Evolutionary conservation across 2,888 invertebrate genomes (phyloP), one percentile per base, ranked within the genome.

Genomic region (Trichopoda pennipes): DNA sequence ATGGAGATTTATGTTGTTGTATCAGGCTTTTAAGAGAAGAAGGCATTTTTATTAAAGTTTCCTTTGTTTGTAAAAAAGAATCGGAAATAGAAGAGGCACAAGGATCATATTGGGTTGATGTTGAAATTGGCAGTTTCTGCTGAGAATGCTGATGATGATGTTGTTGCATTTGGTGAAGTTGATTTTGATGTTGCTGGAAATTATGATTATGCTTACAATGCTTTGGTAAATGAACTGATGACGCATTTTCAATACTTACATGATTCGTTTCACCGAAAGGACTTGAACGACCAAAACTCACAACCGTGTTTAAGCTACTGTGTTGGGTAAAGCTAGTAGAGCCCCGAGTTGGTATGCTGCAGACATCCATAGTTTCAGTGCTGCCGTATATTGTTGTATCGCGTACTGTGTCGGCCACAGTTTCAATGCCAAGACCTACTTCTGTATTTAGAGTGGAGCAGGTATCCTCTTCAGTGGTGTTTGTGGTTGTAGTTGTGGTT

Each of bases 401-500:
- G 53, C 68, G 69, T 83, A 81, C 53, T n/a, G n/a, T n/a, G 38
- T 75, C 81, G 53, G 28, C 74, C 17, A 66, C 72, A 58, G 51
- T 68, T 80, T 76, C 78, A 7, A 63, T 42, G 9, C 72, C 82
- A 68, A 87, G 58, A 9, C 86, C 89, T 66, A 90, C 87, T 76
- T 91, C 91, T 0, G 90, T 90, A 60, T 91, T 91, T 1, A 90
- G 86, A 0, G 90, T 90, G 69, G 91, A 88, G 84, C 90, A 90
- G 14, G 91, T 90, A 69, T 90, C 90, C 42, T 90, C 90, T 69
- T 90, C 90, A 16, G 89, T 89, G 44, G 89, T 90, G 16, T 89
- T 88, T n/a, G 89, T 89, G 23, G 89, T 88, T 10, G 88, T 89
- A 49, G 86, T 88, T 51, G 88, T 89, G 55, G 89, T 90, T 38